Base-by-base conservation (phyloP, 2,113 vertebrate genomes). In the Xiphophorus couchianus region DNA sequence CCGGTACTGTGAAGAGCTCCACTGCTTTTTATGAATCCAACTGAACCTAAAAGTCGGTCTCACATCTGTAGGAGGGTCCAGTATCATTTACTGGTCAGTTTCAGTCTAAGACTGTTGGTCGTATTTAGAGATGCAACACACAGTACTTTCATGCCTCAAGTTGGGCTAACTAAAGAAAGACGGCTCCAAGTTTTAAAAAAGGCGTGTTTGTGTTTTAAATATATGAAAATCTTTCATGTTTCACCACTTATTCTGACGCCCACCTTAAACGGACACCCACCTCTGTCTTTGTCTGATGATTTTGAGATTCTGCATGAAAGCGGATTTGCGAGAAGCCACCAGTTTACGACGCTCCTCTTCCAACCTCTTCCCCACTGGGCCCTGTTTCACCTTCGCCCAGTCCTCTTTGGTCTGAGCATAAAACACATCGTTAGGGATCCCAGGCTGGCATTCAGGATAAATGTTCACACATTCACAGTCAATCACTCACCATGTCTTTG, bases 401-500 rank as follows among this genome's bases (percentile, higher is more conserved):
- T 78, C 68, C 31, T 85, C 28, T 8, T 31, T 1, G 1, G 72
- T 76, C 79, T 85, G 62, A 27, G 63, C 30, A 22, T 9, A 67
- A 14, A 31, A 0, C 7, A 22, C 22, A 4, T 2, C 17, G 4
- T 70, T 64, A 65, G 13, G 27, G 10, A n/a, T 7, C 25, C 14
- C 54, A 44, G 15, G 22, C 15, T 11, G 42, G 10, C 17, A 14
- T 4, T 35, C 22, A 22, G 13, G 14, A 61, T 1, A 39, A 3
- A 62, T 0, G 3, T 10, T 3, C 58, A 5, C 15, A 66, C 27
- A 28, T 69, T 60, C 33, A 30, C 19, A 42, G 28, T 0, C 13
- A n/a, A 28, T 35, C 10, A 39, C 72, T 79, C 61, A 90, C 88
- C 86, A 78, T 76, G 3, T 88, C 0, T 66, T 83, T 67, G 66